A percentile compares a stretch with the other conserved stretches of the same genome.
These are phyloP conservation scores for Eciton burchellii DNA, from an alignment of 1,140 invertebrate species.

Conservation along the genomic window DNA sequence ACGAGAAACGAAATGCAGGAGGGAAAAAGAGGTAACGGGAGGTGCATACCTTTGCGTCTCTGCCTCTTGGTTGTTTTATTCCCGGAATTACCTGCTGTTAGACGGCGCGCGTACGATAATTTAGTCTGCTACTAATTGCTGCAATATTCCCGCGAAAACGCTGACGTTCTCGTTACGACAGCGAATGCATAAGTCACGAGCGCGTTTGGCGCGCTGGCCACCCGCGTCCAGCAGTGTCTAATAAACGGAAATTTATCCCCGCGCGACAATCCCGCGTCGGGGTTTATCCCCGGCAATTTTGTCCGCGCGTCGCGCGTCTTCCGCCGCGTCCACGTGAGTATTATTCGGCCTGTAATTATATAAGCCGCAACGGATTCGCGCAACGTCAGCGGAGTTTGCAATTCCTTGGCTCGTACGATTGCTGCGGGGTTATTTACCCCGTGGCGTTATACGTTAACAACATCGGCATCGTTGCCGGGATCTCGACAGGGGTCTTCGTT, in stretches of 20 bases:
- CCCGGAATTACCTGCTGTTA: constrained; percentile 54
- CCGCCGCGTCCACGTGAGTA: constrained; percentile 32
- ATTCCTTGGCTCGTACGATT: constrained; percentile 12
- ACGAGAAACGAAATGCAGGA: constrained; percentile 30
- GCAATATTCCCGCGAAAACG: constrained; percentile 47
- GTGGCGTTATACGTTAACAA: background rate
- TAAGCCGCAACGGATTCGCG: constrained; percentile 53
- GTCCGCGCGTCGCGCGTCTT: constrained; percentile 1
- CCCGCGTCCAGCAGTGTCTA: constrained; percentile 44
- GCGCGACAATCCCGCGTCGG: background rate
- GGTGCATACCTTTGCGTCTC: constrained; percentile 6
- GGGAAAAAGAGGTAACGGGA: constrained; percentile 3
- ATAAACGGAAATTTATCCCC: constrained; percentile 70
- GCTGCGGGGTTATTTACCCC: background rate
- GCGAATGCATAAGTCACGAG: constrained; percentile 56
- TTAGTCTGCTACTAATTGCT: constrained; percentile 41
- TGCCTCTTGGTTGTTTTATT: constrained; percentile 11
- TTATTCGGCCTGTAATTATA: constrained; percentile 61
- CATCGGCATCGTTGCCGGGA: background rate
- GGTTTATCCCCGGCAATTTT: constrained; percentile 61
- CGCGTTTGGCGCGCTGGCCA: background rate
- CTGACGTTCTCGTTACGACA: constrained; percentile 30
- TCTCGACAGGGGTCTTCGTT: too few species aligned
- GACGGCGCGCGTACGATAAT: constrained; percentile 43
- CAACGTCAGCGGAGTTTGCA: background rate